Conservation (phyloP, 2,113 vertebrate species). For the Benthochromis sp. region DNA sequence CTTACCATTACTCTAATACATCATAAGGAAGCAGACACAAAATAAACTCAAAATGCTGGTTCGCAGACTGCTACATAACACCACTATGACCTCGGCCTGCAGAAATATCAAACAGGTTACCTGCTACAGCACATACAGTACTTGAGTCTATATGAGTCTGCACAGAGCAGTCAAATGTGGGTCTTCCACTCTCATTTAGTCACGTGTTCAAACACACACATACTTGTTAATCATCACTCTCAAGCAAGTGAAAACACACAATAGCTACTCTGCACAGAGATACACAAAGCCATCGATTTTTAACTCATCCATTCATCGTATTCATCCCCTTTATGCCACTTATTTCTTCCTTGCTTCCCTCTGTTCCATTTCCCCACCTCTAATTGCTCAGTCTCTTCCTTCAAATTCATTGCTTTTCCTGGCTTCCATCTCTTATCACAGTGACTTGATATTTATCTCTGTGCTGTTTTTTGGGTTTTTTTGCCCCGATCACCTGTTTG, state of each 20-base stretch:
- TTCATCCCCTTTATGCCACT: slow-evolving; percentile 7
- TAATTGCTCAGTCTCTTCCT: slow-evolving; percentile 53
- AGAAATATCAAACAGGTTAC: neutral
- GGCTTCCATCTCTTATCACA: slow-evolving; percentile 34
- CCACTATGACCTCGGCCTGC: neutral
- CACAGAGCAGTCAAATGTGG: neutral
- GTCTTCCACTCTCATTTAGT: neutral
- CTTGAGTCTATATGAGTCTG: neutral
- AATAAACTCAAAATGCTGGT: neutral
- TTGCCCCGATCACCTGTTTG: slow-evolving; percentile 43
- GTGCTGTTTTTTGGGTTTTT: fast-evolving
- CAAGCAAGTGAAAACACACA: neutral
- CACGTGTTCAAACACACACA: neutral
- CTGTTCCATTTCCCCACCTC: slow-evolving; percentile 27
- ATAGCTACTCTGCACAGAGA: neutral
- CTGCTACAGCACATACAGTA: neutral
- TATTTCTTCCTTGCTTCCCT: neutral
- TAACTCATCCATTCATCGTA: neutral
- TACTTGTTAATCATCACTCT: neutral
- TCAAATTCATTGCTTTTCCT: slow-evolving; percentile 40
- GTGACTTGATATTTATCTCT: slow-evolving; percentile 41
- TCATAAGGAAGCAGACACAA: neutral
- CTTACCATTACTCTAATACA: neutral
- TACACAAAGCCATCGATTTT: neutral
- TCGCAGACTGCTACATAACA: fast-evolving